Base-by-base conservation (phyloP, 2,888 invertebrate species). In the Myathropa florea region DNA sequence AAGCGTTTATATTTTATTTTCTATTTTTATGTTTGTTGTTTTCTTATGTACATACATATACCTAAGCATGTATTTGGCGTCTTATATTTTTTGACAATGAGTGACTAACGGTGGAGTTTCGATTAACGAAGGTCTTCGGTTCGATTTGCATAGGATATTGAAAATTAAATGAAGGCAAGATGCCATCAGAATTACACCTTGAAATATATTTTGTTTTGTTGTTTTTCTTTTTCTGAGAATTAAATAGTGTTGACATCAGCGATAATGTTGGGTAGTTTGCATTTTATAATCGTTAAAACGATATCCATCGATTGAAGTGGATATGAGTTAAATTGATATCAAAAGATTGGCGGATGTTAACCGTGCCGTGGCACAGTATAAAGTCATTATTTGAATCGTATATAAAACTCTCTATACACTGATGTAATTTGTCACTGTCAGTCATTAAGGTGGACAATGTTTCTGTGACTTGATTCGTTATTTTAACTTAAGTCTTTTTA, bases 111-210 rank as follows among this genome's bases (percentile, higher is more conserved):
- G 67, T 68, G 59, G 68, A 72, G 67, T 85, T 81, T 68, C 60
- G 24, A 71, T 63, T 60, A 76, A 67, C 77, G 67, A 78, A 77
- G 72, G 82, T 30, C 73, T 82, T 73, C 59, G 23, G 26, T 72
- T 81, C 36, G 61, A 72, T 76, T 75, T 81, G 70, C 76, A 81
- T 84, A 80, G 68, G 75, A 72, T 76, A 85, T 81, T 85, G 85
- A 85, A 57, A 81, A 82, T 77, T 63, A 82, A 82, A 59, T 73
- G 82, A 85, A 72, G 77, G 76, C 72, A 26, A 28, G 60, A 71
- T 72, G 65, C 26, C 53, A 60, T 65, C 64, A 30, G 18, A 55
- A 59, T 53, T 30, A 67, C 24, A 26, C 79, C 79, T 80, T 72
- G 72, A 73, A 65, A 71, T 72, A 71, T 64, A 61, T n/a, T 21